phyloP scores from a whole-genome alignment of 2,888 invertebrate species.

The Bombylius discolor region DNA sequence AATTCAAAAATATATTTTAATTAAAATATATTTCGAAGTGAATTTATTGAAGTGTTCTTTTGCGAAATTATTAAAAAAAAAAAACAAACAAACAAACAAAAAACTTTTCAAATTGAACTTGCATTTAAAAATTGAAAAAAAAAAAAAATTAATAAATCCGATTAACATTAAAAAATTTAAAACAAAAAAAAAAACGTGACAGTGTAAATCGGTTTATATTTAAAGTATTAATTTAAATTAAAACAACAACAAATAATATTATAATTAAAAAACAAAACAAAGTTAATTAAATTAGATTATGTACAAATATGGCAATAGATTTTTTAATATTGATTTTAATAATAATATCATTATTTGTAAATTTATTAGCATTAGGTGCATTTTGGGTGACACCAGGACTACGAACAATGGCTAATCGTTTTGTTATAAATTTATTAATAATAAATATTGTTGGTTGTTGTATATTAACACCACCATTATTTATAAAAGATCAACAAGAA shows the following conservation, averaged over 20 bases:
- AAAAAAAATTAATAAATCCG: not conserved
- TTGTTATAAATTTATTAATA: slow-evolving; percentile 35
- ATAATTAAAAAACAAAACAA: not conserved
- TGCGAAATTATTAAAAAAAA: too few relatives aligned
- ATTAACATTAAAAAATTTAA: not conserved
- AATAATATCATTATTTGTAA: slow-evolving; percentile 34
- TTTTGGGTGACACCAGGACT: slow-evolving; percentile 37
- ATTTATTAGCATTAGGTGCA: slow-evolving; percentile 35
- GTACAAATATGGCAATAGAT: slow-evolving; percentile 34
- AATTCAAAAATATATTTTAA: too few relatives aligned
- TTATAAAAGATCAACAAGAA: slow-evolving; percentile 16
- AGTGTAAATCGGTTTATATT: too few relatives aligned
- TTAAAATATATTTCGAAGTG: too few relatives aligned
- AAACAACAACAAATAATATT: not conserved
- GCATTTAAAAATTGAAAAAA: not conserved
- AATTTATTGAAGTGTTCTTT: too few relatives aligned
- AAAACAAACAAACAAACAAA: too few relatives aligned
- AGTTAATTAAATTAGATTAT: slow-evolving; percentile 14
- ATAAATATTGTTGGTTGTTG: slow-evolving; percentile 35
- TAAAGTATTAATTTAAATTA: not conserved
- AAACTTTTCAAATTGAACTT: too few relatives aligned
- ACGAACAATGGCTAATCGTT: slow-evolving; percentile 37
- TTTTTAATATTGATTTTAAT: slow-evolving; percentile 35
- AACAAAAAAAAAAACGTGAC: too few relatives aligned
- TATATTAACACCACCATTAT: slow-evolving; percentile 32